Percentiles rank a stretch among this genome's conserved stretches.
phyloP scores from a whole-genome alignment of 37 sponge, comb jelly and placozoan genomes.

The Lycopodina hypogea region DNA sequence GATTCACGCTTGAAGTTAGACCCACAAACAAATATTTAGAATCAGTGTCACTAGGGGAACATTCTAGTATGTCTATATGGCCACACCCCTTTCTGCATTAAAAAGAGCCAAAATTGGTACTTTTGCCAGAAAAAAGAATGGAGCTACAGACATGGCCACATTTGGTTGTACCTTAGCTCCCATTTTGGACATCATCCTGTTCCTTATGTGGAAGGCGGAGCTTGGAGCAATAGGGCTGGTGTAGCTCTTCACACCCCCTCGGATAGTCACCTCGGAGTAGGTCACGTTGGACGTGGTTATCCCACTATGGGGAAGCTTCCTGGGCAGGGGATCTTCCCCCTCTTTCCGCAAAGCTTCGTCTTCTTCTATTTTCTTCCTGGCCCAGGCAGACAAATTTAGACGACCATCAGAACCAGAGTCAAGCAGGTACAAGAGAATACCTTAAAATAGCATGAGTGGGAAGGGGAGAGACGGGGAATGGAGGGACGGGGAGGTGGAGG shows the following conservation, averaged over 20 bases:
- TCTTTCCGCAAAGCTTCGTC: slow-evolving; percentile 10
- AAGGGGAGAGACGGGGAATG: background rate
- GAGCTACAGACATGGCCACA: background rate
- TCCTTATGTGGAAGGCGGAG: slow-evolving; percentile 60
- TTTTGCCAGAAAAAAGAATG: too few species aligned
- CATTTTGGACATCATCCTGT: slow-evolving; percentile 56
- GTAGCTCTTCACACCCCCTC: background rate
- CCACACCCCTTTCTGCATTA: too few species aligned
- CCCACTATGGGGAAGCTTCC: background rate
- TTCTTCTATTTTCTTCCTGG: slow-evolving; percentile 15
- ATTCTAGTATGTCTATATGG: too few species aligned
- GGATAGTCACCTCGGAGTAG: background rate
- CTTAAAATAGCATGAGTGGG: slow-evolving; percentile 5
- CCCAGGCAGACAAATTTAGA: slow-evolving; percentile 68
- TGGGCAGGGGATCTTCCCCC: background rate
- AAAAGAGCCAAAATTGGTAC: too few species aligned
- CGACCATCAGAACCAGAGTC: slow-evolving; percentile 42
- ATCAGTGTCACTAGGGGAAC: background rate
- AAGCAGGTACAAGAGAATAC: slow-evolving; percentile 49
- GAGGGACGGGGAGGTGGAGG: slow-evolving; percentile 1
- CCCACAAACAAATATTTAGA: background rate
- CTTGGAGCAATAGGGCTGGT: slow-evolving; percentile 49
- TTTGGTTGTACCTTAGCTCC: slow-evolving; percentile 44
- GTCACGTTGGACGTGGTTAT: background rate
- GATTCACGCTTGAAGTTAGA: background rate